Conservation (phyloP, 2,113 vertebrate genomes). For the Argyrosomus japonicus region DNA sequence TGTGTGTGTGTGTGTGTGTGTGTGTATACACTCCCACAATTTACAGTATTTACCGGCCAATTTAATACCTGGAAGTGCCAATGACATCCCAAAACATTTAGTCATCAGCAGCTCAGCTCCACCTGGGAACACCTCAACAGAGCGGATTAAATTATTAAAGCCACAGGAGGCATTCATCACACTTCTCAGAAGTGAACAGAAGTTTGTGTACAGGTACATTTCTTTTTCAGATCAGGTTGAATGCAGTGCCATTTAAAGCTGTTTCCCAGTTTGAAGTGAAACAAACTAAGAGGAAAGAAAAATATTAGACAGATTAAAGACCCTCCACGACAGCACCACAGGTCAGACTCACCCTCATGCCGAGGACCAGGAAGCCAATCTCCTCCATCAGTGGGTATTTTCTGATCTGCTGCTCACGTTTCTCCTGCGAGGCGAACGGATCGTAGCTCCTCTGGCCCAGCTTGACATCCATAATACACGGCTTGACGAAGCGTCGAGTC, state of each 20-base stretch:
- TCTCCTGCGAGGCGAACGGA: conserved; percentile 94
- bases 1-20: not conserved
- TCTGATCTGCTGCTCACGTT: conserved; percentile 95
- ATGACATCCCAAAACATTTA: no score
- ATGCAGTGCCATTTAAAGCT: no score
- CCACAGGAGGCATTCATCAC: no score
- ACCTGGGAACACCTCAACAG: no score
- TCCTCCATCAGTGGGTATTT: conserved; percentile 99
- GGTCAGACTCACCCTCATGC: conserved; percentile 93
- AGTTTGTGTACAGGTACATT: no score
- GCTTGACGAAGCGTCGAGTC: conserved; percentile 91
- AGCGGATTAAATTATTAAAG: no score
- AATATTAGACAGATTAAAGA: not conserved
- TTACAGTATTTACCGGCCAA: no score
- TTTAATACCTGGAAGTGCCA: no score
- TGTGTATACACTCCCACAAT: no score
- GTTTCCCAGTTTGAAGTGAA: not conserved
- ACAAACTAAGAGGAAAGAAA: not conserved
- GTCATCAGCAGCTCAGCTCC: no score
- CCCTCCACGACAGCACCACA: not conserved
- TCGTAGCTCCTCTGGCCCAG: conserved; percentile 97
- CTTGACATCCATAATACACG: conserved; percentile 99
- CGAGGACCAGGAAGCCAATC: conserved; percentile 96
- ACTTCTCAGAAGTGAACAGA: no score
- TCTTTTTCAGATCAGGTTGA: no score